phyloP scores from a whole-genome alignment of 2,113 vertebrate species.

The Phaethornis superciliosus region DNA sequence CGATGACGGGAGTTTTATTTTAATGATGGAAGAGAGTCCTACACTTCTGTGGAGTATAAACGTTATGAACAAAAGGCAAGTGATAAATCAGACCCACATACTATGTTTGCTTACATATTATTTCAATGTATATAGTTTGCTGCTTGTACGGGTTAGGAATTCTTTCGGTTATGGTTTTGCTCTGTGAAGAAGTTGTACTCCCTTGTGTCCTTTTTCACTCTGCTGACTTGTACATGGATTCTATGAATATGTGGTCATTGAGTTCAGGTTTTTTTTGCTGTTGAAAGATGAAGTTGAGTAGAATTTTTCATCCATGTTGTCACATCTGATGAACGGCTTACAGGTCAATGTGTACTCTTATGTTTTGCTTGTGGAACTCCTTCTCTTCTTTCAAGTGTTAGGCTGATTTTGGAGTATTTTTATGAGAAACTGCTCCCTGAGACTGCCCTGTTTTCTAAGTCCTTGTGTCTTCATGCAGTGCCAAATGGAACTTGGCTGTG shows the following conservation, averaged over 20 bases:
- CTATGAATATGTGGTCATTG: neutral
- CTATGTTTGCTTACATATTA: neutral
- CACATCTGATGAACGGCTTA: neutral
- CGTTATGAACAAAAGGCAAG: slow-evolving; percentile 26
- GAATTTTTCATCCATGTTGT: neutral
- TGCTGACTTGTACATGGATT: neutral
- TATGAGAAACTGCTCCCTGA: accelerated
- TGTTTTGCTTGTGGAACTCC: neutral
- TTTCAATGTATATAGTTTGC: neutral
- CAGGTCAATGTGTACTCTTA: neutral
- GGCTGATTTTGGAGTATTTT: neutral
- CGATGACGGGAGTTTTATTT: slow-evolving; percentile 30
- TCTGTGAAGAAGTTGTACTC: neutral
- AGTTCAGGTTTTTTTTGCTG: neutral
- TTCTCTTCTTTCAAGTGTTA: neutral
- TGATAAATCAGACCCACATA: neutral
- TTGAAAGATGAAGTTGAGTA: neutral
- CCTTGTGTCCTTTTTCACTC: neutral
- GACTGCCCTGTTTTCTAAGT: neutral
- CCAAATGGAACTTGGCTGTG: neutral
- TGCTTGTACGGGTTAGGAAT: neutral
- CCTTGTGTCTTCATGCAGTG: neutral
- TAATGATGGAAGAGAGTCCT: slow-evolving; percentile 24
- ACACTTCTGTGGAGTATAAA: neutral
- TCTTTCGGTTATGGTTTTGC: neutral